Percentiles rank a stretch among this genome's conserved stretches.
Conservation (phyloP, 1,140 invertebrate species). For the Ephestia elutella region DNA sequence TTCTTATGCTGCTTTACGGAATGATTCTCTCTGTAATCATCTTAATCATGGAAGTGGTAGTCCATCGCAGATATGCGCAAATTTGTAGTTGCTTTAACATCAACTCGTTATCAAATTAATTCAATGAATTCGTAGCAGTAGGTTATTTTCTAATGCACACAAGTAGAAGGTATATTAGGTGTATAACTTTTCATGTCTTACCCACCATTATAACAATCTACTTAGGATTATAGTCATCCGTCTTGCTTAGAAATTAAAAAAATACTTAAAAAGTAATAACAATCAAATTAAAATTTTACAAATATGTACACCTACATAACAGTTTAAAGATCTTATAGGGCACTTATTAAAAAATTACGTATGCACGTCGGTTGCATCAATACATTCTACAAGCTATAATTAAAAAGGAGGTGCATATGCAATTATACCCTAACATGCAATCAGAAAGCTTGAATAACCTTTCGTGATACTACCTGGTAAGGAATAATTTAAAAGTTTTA, state of each 20-base stretch:
- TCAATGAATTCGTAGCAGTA: no score
- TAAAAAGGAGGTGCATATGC: neutral
- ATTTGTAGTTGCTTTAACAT: neutral
- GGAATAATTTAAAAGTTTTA: neutral
- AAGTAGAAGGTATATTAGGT: no score
- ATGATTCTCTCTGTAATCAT: conserved; percentile 38
- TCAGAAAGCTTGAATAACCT: neutral
- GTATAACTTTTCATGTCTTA: no score
- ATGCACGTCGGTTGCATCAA: neutral
- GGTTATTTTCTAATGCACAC: neutral
- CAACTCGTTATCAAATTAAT: neutral
- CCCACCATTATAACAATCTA: no score
- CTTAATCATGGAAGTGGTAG: conserved; percentile 35
- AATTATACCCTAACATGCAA: neutral
- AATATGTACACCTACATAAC: no score
- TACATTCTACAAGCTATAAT: neutral
- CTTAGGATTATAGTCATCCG: no score
- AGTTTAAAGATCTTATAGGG: no score
- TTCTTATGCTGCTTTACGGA: conserved; percentile 62
- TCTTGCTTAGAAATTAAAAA: no score
- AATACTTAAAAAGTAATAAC: no score
- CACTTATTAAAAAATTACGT: neutral
- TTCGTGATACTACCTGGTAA: neutral
- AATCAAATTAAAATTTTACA: no score
- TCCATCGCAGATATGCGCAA: conserved; percentile 17